Percentiles rank a stretch among this genome's conserved stretches.
Conservation (phyloP, 2,113 vertebrate species). For the Gavia stellata region DNA sequence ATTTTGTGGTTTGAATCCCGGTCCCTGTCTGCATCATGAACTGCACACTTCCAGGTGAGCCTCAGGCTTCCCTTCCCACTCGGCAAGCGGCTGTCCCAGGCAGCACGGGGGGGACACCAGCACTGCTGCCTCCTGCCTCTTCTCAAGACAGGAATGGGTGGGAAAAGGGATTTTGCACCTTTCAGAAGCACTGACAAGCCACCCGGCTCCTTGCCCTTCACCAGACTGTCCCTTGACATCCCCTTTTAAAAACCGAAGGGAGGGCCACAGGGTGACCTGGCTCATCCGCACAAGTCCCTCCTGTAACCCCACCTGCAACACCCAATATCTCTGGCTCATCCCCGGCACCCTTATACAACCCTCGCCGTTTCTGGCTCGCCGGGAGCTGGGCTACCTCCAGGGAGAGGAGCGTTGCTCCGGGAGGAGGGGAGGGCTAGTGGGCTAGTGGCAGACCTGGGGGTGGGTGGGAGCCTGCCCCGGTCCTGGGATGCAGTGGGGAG, state of each 20-base stretch:
- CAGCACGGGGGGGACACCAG: background rate
- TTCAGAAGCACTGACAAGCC: background rate
- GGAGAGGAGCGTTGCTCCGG: background rate
- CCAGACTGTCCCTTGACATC: background rate
- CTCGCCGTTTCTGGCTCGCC: rapidly evolving
- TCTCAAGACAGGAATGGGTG: background rate
- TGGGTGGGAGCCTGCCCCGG: rapidly evolving
- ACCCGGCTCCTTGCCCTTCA: background rate
- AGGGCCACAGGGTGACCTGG: background rate
- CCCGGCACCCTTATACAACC: background rate
- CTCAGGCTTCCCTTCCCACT: background rate
- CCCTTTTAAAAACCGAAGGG: background rate
- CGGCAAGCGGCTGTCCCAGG: background rate
- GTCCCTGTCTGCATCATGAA: background rate
- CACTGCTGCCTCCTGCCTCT: background rate
- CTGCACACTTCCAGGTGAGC: rapidly evolving
- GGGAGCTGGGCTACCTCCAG: background rate
- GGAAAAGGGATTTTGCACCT: background rate
- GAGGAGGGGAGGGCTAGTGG: background rate
- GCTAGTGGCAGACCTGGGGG: rapidly evolving
- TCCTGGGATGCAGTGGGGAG: background rate
- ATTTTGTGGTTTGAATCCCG: background rate
- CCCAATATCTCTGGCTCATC: background rate
- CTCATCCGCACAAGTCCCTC: background rate
- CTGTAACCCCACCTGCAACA: background rate